Percentiles rank a stretch among this genome's conserved stretches.
phyloP scores from a whole-genome alignment of 1,140 invertebrate genomes.

The Mesaphorura yosii region DNA sequence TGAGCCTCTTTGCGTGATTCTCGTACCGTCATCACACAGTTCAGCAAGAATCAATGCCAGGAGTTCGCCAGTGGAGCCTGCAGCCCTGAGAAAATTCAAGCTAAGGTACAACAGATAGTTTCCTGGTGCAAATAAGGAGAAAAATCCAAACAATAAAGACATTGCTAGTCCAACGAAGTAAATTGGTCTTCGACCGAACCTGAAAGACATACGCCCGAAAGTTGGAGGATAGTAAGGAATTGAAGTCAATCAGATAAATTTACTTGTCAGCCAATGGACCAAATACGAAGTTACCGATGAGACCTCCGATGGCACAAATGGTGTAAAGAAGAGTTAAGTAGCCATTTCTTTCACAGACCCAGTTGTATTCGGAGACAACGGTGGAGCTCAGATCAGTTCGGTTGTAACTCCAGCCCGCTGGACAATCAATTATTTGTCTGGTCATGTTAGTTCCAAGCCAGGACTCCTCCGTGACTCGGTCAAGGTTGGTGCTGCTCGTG shows the following conservation, averaged over 20 bases:
- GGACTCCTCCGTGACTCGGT: neutral
- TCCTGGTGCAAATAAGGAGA: neutral
- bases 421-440: neutral
- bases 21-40: conserved; percentile 6
- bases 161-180: conserved; percentile 6
- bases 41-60: conserved; percentile 16
- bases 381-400: conserved; percentile 12
- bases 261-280: conserved; percentile 16
- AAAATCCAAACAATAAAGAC: conserved; percentile 5
- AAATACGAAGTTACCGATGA: conserved; percentile 16
- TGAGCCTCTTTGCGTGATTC: neutral
- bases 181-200: conserved; percentile 10
- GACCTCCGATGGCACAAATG: conserved; percentile 5
- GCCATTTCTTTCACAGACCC: conserved; percentile 12
- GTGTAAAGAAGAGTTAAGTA: conserved; percentile 17
- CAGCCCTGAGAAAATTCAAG: conserved; percentile 8
- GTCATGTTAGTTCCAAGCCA: too few relatives aligned
- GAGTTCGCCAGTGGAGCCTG: conserved; percentile 11
- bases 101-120: neutral
- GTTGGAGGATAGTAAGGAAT: too few relatives aligned
- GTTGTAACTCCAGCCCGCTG: conserved; percentile 12
- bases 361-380: conserved; percentile 8
- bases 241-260: too few relatives aligned
- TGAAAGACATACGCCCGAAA: too few relatives aligned
- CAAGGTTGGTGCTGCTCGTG: neutral